Evolutionary conservation across 2,888 invertebrate genomes (phyloP), one percentile per base, ranked within the genome.

Genomic region (Sesia apiformis): DNA sequence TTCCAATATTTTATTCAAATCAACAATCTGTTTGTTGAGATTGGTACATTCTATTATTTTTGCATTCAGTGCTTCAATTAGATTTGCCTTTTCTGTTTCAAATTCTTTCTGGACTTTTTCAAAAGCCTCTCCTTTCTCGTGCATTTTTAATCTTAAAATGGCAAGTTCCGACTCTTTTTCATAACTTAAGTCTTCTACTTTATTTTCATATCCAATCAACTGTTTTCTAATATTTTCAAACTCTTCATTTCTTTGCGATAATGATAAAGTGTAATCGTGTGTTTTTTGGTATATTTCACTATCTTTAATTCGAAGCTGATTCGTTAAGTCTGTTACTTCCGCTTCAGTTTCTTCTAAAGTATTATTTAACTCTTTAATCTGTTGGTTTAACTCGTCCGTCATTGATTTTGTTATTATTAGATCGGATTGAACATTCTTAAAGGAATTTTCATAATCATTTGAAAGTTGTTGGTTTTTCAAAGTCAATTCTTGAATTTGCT

Each of bases 161-260:
- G 91, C 90, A 55, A 91, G 73, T 63, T 92, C 91, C 0, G 90
- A 81, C 57, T 91, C 89, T 64, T 91, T 92, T 61, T 83, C 91
- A 55, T 80, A 90, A 56, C 74, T 90, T 57, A 86, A 66, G 61
- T 91, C 91, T 62, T 88, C 89, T 49, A 87, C 59, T 66, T 76
- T 83, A 63, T 79, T 87, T 70, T 90, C 89, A 59, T 81, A 83
- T 52, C 81, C 77, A 8, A 85, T 57, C 38, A 89, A 64, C 53
- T 83, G 80, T 61, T 74, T 72, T 54, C 85, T 74, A 7, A 89
- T 71, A 66, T 71, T 81, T 67, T 90, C 87, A 62, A 87, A 84
- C 59, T 89, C 88, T 57, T 81, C 81, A 58, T 83, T 86, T 60
- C 81, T 77, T 64, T 84, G 79, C 50, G 75, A 58, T 59, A 86